Evolutionary conservation across 2,888 invertebrate genomes (phyloP).

Genomic region (Agrilus mali): DNA sequence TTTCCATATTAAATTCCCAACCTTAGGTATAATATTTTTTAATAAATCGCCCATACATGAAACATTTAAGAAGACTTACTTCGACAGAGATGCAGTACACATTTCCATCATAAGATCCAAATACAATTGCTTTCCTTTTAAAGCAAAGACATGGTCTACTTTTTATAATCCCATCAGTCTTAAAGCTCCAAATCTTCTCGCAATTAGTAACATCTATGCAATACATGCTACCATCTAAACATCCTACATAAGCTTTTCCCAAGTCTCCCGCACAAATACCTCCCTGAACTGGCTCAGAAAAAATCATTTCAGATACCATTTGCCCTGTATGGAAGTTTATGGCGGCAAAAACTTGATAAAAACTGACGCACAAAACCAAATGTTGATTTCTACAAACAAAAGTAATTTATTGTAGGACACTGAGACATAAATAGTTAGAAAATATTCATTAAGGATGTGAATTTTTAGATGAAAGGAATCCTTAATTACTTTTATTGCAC

Average conservation of each 20-base stretch:
- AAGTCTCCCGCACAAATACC: conserved; percentile 32
- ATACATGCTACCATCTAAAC: conserved; percentile 63
- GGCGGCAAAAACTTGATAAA: conserved; percentile 58
- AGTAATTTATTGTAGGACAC: too few relatives aligned
- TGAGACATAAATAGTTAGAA: too few relatives aligned
- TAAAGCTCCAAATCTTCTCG: conserved; percentile 46
- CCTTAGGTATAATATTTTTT: conserved; percentile 27
- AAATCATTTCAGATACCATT: conserved; percentile 34
- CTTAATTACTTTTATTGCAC: not conserved
- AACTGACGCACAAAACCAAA: conserved; percentile 51
- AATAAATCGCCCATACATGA: conserved; percentile 5
- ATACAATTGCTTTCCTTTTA: conserved; percentile 36
- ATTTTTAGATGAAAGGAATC: not conserved
- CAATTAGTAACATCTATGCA: conserved; percentile 45
- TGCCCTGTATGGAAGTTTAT: conserved; percentile 42
- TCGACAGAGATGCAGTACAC: conserved; percentile 44
- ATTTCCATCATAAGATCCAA: conserved; percentile 61
- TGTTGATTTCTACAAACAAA: conserved; percentile 8
- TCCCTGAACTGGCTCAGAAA: conserved; percentile 62
- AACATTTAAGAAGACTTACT: conserved; percentile 31
- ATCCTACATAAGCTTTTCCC: conserved; percentile 53
- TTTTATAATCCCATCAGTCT: conserved; percentile 52
- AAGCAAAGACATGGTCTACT: conserved; percentile 40
- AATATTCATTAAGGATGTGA: too few relatives aligned
- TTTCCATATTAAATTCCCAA: conserved; percentile 32